Evolutionary conservation across 2,113 vertebrate genomes (phyloP), one percentile per base, ranked within the genome.

Genomic region (Takifugu bimaculatus): DNA sequence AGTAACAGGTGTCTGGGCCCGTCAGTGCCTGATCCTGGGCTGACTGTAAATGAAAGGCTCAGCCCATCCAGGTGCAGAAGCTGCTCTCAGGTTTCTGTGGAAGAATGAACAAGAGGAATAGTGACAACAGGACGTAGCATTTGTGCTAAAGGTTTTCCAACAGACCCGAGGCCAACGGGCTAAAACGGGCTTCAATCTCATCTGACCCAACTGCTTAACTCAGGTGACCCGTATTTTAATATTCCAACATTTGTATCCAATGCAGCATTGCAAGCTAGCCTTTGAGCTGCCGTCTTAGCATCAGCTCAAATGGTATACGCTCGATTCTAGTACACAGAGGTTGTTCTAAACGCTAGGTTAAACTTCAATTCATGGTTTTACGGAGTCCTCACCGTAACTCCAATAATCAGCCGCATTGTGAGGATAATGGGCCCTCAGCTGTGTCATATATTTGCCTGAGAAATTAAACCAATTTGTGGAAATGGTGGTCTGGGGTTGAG

Each of bases 391-490:
- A 13, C 73, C 76, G 68, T 68, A 63, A 81, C 70, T 54, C 57
- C 59, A 77, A 77, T 75, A 82, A 75, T 76, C 60, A 57, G 64
- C 76, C 66, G 68, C 77, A 76, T 71, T 72, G 70, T 64, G 50
- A 65, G 56, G 83, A 75, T 85, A 85, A 85, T 85, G 78, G 87
- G 85, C 81, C 84, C 79, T 87, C 80, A 71, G 70, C 87, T 87
- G 83, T 87, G 87, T 89, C 82, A 87, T 90, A 88, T 87, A 85
- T 89, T 89, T 89, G 84, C 88, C 70, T 76, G 85, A 90, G 86
- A 91, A 91, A 91, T 91, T 85, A 90, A 91, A 85, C 80, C 87
- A 89, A 91, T 91, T 90, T 89, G 83, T 78, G 87, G 78, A 86
- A 90, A 89, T 88, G 84, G 90, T 87, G 83, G 86, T 80, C 79